phyloP scores from a whole-genome alignment of 2,888 invertebrate species.

The Leptopilina myrica region DNA sequence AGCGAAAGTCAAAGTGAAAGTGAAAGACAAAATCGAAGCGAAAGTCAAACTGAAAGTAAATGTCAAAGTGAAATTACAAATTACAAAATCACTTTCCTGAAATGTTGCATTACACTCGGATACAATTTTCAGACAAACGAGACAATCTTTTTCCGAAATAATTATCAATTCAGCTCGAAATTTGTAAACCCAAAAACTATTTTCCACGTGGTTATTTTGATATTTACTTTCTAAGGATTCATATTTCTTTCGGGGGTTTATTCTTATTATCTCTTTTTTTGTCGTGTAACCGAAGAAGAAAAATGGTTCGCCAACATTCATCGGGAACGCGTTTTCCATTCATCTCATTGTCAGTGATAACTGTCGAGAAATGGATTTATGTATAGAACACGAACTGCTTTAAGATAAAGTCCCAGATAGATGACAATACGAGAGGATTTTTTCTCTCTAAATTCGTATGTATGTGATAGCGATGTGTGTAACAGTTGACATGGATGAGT shows the following conservation, averaged over 20 bases:
- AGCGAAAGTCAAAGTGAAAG: no score
- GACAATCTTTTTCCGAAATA: no score
- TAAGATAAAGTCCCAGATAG: slow-evolving; percentile 15
- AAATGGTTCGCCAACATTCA: not conserved
- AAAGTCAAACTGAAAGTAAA: no score
- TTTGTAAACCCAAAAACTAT: no score
- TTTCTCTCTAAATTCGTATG: not conserved
- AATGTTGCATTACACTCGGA: no score
- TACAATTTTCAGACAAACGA: no score
- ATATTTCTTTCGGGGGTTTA: not conserved
- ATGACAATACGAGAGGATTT: not conserved
- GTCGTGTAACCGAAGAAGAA: not conserved
- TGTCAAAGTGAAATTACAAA: no score
- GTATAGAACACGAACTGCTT: not conserved
- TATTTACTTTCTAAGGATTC: not conserved
- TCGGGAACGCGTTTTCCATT: not conserved
- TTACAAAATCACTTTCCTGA: no score
- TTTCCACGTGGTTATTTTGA: no score
- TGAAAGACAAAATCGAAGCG: no score
- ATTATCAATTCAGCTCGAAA: no score
- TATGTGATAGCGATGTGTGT: not conserved
- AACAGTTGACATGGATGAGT: slow-evolving; percentile 19
- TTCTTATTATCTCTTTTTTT: no score
- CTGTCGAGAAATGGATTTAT: slow-evolving; percentile 17
- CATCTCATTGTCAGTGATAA: slow-evolving; percentile 11